Conservation (phyloP, 2,888 invertebrate species). For the Parasteatoda lunata region DNA sequence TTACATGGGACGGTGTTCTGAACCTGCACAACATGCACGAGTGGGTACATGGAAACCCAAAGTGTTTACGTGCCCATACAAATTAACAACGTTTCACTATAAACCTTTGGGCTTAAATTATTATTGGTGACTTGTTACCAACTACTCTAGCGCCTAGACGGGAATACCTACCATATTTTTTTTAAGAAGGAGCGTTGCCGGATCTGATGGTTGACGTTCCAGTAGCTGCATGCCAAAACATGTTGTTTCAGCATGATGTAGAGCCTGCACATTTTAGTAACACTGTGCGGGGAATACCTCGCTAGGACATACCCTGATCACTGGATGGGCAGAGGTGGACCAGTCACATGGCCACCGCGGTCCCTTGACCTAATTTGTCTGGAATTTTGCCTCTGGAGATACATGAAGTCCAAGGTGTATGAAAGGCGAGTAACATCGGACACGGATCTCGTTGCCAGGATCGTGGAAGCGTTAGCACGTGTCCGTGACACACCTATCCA, state of each 20-base stretch:
- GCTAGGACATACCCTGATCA: too few relatives aligned
- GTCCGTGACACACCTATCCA: not conserved
- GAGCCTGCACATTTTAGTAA: too few relatives aligned
- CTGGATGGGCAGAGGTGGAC: too few relatives aligned
- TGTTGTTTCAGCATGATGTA: not conserved
- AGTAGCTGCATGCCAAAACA: not conserved
- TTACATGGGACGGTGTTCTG: conserved; percentile 24
- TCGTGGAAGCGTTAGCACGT: not conserved
- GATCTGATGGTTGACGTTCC: not conserved
- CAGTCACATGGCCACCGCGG: too few relatives aligned
- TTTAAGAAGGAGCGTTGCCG: too few relatives aligned
- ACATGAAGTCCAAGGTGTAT: too few relatives aligned
- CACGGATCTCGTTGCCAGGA: not conserved
- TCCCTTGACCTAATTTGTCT: too few relatives aligned
- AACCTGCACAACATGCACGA: conserved; percentile 14
- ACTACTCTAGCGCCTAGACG: not conserved
- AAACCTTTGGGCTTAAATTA: not conserved
- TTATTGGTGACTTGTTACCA: not conserved
- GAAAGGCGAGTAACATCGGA: not conserved
- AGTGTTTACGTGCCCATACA: conserved; percentile 2
- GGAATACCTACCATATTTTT: too few relatives aligned
- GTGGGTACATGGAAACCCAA: conserved; percentile 22
- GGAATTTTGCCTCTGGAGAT: too few relatives aligned
- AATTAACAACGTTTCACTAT: not conserved
- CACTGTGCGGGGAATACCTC: too few relatives aligned